phyloP scores from a whole-genome alignment of 2,888 invertebrate genomes.

The Tetrapedia diversipes region DNA sequence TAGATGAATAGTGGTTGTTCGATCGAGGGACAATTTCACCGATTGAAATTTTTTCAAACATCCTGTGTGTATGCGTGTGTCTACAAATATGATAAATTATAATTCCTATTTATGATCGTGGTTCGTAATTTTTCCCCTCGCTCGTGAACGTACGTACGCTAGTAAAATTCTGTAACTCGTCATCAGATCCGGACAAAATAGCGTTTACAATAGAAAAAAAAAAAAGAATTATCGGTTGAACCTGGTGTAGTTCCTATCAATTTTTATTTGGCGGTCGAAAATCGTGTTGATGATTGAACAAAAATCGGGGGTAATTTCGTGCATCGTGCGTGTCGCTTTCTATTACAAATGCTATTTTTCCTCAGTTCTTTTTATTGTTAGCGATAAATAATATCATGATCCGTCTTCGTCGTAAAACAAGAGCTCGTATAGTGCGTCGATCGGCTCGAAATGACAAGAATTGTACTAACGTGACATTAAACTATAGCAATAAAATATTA shows the following conservation, averaged over 20 bases:
- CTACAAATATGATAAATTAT: not conserved
- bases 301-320: not conserved
- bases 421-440: conserved; percentile 19
- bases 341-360: conserved; percentile 30
- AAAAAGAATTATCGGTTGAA: not conserved
- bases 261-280: not conserved
- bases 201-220: conserved; percentile 30
- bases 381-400: conserved; percentile 51
- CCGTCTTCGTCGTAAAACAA: conserved; percentile 6
- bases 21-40: conserved; percentile 27
- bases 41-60: not conserved
- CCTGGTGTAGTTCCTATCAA: not conserved
- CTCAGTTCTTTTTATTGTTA: conserved; percentile 15
- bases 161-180: conserved; percentile 59
- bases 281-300: not conserved
- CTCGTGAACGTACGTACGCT: conserved; percentile 51
- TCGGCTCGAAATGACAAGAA: conserved; percentile 55
- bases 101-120: not conserved
- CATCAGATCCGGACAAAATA: conserved; percentile 19
- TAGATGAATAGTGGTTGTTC: conserved; percentile 20
- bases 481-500: conserved; percentile 60
- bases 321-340: not conserved
- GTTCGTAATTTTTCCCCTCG: conserved; percentile 11
- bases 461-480: conserved; percentile 62
- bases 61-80: not conserved